These are phyloP conservation scores for Pinctada fucata DNA, from an alignment of 2,888 invertebrate genomes.

Conservation along the genomic window DNA sequence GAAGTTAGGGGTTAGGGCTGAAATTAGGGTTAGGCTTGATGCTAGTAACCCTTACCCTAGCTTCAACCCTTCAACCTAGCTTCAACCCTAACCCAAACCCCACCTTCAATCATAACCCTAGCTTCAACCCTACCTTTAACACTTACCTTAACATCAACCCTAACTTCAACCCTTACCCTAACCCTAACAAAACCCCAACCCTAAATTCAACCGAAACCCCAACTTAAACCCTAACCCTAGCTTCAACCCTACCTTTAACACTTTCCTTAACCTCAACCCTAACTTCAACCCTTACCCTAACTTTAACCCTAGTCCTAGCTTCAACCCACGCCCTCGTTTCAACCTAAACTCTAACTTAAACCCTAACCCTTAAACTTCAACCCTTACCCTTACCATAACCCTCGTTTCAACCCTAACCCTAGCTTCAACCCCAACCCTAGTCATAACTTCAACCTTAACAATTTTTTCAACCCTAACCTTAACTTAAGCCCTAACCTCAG, in stretches of 20 bases:
- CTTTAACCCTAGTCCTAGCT: slow-evolving; percentile 47
- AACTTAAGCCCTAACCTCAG: slow-evolving; percentile 42
- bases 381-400: slow-evolving; percentile 48
- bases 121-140: slow-evolving; percentile 39
- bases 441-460: slow-evolving; percentile 48
- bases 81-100: slow-evolving; percentile 14
- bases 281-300: slow-evolving; percentile 46
- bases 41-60: not conserved
- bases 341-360: slow-evolving; percentile 50
- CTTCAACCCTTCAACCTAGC: not conserved
- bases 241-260: slow-evolving; percentile 39
- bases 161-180: not conserved
- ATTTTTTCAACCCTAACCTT: slow-evolving; percentile 42
- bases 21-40: too few species aligned
- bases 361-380: slow-evolving; percentile 41
- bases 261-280: slow-evolving; percentile 45
- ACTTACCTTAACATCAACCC: slow-evolving; percentile 43
- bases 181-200: slow-evolving; percentile 30
- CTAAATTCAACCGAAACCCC: slow-evolving; percentile 35
- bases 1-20: too few species aligned
- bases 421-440: slow-evolving; percentile 48
- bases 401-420: slow-evolving; percentile 49
- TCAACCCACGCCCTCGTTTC: slow-evolving; percentile 48
- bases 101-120: slow-evolving; percentile 39
- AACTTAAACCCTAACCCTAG: slow-evolving; percentile 39